These are phyloP conservation scores for Lottia gigantea DNA, from an alignment of 2,888 invertebrate species.

Conservation along the genomic window DNA sequence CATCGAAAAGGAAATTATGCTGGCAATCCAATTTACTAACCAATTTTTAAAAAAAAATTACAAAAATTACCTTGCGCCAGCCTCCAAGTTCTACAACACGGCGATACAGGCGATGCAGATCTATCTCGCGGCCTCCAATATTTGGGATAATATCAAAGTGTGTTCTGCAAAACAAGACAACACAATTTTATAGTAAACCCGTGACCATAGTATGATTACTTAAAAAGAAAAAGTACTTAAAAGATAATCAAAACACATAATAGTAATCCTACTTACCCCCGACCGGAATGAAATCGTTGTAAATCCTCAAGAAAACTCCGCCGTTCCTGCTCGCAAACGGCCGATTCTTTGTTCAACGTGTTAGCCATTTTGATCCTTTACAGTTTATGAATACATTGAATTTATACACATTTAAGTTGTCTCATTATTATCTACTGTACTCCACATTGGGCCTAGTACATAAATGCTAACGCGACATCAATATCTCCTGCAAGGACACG, in stretches of 20 bases:
- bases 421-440: background rate
- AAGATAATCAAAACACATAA: slow-evolving; percentile 16
- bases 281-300: slow-evolving; percentile 88
- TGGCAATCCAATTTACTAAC: no score
- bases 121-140: slow-evolving; percentile 90
- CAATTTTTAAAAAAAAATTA: background rate
- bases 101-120: slow-evolving; percentile 90
- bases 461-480: slow-evolving; percentile 31
- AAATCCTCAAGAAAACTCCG: slow-evolving; percentile 86
- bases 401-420: background rate
- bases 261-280: slow-evolving; percentile 79
- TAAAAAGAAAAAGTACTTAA: slow-evolving; percentile 4
- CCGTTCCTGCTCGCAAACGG: slow-evolving; percentile 81
- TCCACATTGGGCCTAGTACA: slow-evolving; percentile 19
- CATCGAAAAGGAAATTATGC: no score
- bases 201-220: slow-evolving; percentile 8
- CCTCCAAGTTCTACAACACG: slow-evolving; percentile 93
- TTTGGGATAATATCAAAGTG: slow-evolving; percentile 79
- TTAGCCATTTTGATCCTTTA: slow-evolving; percentile 72
- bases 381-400: background rate
- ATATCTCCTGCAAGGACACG: slow-evolving; percentile 29
- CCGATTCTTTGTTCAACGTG: slow-evolving; percentile 78
- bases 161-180: slow-evolving; percentile 71
- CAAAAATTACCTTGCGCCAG: slow-evolving; percentile 84
- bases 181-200: slow-evolving; percentile 14